These are phyloP conservation scores for Columbina picui DNA, from an alignment of 2,113 vertebrate species.

Conservation along the genomic window DNA sequence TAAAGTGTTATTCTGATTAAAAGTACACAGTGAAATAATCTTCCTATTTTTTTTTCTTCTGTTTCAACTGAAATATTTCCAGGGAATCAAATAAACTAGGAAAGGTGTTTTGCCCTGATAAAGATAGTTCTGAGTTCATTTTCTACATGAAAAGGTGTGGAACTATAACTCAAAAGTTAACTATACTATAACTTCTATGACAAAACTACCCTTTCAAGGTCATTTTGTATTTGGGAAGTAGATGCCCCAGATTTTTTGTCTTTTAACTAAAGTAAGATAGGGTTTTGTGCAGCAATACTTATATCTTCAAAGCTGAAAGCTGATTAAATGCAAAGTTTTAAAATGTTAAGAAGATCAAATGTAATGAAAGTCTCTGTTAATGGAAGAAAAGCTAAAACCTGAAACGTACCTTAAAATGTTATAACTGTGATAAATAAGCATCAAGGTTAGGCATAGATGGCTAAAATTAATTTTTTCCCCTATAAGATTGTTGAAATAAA, in stretches of 20 bases:
- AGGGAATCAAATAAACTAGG: background rate
- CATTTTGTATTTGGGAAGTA: background rate
- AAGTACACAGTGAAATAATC: background rate
- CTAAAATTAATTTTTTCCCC: background rate
- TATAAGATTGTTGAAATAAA: background rate
- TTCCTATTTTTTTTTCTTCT: background rate
- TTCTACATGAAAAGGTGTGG: background rate
- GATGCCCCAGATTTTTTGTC: background rate
- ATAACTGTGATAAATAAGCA: background rate
- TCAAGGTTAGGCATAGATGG: background rate
- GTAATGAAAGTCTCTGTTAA: background rate
- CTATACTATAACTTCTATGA: background rate
- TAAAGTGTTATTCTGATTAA: background rate
- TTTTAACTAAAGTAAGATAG: background rate
- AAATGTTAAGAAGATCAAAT: background rate
- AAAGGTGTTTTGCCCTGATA: background rate
- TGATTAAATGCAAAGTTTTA: background rate
- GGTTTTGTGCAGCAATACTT: background rate
- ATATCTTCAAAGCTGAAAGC: background rate
- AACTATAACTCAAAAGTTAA: background rate
- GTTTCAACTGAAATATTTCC: background rate
- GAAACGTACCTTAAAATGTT: background rate
- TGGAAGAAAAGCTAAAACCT: background rate
- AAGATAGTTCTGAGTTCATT: background rate
- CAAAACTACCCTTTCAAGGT: background rate